These are phyloP conservation scores for Tauraco erythrolophus DNA, from an alignment of 2,113 vertebrate species.

Conservation along the genomic window DNA sequence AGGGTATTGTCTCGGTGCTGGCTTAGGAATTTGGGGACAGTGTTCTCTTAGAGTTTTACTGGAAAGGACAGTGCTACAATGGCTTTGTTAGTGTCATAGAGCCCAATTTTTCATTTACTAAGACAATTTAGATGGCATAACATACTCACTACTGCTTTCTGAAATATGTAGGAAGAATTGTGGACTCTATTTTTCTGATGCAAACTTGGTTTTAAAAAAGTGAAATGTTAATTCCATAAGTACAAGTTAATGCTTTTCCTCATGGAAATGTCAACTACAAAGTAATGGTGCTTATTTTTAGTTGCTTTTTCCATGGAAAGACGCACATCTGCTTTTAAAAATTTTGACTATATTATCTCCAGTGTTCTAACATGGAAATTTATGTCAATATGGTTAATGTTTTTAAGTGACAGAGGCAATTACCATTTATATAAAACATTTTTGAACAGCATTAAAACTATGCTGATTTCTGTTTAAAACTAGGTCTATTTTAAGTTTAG, in stretches of 20 bases:
- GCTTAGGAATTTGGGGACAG: background rate
- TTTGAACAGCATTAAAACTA: background rate
- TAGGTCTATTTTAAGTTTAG: background rate
- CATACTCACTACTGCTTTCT: background rate
- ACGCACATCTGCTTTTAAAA: background rate
- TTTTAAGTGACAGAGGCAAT: slow-evolving; percentile 9
- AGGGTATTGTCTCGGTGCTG: background rate
- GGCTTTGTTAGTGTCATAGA: background rate
- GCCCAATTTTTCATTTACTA: background rate
- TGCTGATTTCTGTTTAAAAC: background rate
- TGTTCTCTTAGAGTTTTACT: background rate
- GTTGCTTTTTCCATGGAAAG: background rate
- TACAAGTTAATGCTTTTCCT: background rate
- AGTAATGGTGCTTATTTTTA: background rate
- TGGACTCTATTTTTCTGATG: background rate
- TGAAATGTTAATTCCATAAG: background rate
- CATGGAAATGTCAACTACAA: background rate
- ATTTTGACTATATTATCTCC: background rate
- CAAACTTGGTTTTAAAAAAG: background rate
- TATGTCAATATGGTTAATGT: background rate
- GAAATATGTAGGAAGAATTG: background rate
- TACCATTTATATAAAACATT: background rate
- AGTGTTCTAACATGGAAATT: background rate
- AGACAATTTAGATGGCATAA: background rate
- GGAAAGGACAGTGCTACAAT: background rate